Conservation (phyloP, 2,888 invertebrate genomes). For the Micropterix aruncella region DNA sequence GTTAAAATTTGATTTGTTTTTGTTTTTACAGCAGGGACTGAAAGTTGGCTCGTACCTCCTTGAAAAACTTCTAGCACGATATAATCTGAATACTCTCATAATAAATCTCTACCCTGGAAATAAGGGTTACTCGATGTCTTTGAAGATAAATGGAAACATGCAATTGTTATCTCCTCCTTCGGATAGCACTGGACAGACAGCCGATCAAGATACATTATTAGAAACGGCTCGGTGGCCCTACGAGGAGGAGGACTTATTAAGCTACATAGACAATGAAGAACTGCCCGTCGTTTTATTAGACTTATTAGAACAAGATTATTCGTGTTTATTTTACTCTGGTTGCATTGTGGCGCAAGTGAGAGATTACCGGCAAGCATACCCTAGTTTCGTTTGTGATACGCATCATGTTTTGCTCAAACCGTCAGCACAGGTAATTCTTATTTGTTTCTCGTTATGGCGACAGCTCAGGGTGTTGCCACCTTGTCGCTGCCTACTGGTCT, state of each 20-base stretch:
- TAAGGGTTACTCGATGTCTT: constrained; percentile 73
- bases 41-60: constrained; percentile 58
- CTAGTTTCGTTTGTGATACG: constrained; percentile 63
- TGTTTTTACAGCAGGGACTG: constrained; percentile 42
- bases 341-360: constrained; percentile 85
- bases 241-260: constrained; percentile 76
- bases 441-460: too few relatives aligned
- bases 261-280: constrained; percentile 83
- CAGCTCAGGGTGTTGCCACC: too few relatives aligned
- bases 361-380: constrained; percentile 74
- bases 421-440: constrained; percentile 58
- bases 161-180: constrained; percentile 27
- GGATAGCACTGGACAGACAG: constrained; percentile 10
- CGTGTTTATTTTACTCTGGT: constrained; percentile 80
- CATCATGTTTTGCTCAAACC: constrained; percentile 81
- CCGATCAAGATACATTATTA: constrained; percentile 50
- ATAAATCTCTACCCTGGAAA: constrained; percentile 85
- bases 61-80: constrained; percentile 71
- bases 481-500: too few relatives aligned
- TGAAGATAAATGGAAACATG: constrained; percentile 43
- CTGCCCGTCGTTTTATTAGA: constrained; percentile 78
- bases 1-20: too few relatives aligned
- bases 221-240: constrained; percentile 77
- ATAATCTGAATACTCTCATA: constrained; percentile 78
- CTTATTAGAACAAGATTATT: constrained; percentile 67